These are phyloP conservation scores for Urocynchramus pylzowi DNA, from an alignment of 2,113 vertebrate genomes.

Conservation along the genomic window DNA sequence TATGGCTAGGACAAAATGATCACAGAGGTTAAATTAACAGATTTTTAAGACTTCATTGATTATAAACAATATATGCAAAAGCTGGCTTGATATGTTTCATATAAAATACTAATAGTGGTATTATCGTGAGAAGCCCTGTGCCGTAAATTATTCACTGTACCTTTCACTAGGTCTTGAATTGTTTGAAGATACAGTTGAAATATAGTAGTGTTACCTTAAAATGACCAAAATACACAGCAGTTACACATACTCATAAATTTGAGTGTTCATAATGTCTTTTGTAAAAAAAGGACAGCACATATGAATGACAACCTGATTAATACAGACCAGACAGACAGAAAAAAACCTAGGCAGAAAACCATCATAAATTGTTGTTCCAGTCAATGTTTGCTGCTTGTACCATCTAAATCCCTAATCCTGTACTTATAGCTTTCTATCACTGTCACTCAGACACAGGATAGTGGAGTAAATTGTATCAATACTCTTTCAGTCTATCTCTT, in stretches of 20 bases:
- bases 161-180: neutral
- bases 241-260: neutral
- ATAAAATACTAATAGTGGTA: neutral
- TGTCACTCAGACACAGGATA: neutral
- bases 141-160: accelerated
- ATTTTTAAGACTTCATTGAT: neutral
- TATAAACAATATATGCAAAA: neutral
- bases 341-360: neutral
- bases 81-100: neutral
- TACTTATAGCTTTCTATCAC: neutral
- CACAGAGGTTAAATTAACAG: neutral
- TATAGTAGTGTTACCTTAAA: neutral
- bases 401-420: neutral
- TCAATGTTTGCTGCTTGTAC: neutral
- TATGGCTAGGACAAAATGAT: neutral
- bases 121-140: neutral
- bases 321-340: neutral
- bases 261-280: neutral
- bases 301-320: neutral
- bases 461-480: neutral
- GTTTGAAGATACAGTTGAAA: neutral
- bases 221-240: neutral
- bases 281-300: neutral
- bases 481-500: neutral
- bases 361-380: neutral